Conservation (phyloP, 2,888 invertebrate genomes). For the Melieria crassipennis region DNA sequence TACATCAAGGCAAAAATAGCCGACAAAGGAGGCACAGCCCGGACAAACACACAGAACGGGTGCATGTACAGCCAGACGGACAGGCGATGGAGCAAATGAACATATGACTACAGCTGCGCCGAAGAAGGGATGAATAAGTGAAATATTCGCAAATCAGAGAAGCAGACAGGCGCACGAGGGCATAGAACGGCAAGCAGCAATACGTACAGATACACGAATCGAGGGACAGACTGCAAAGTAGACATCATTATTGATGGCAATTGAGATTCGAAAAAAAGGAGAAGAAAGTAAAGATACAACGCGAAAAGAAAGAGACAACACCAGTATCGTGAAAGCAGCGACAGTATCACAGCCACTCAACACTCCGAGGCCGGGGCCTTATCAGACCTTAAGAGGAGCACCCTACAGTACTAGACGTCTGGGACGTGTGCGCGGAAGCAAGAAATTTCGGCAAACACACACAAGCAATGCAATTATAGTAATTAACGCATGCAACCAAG, state of each 20-base stretch:
- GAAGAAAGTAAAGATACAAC: slow-evolving; percentile 2
- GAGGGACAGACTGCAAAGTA: slow-evolving; percentile 50
- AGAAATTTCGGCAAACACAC: slow-evolving; percentile 42
- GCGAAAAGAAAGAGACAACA: neutral
- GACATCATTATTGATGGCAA: slow-evolving; percentile 66
- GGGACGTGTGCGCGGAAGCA: neutral
- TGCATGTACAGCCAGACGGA: slow-evolving; percentile 14
- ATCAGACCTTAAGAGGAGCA: too few relatives aligned
- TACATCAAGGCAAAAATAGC: slow-evolving; percentile 61
- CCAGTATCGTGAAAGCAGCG: slow-evolving; percentile 4
- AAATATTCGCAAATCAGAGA: too few relatives aligned
- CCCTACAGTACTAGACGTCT: too few relatives aligned
- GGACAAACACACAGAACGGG: slow-evolving; percentile 17
- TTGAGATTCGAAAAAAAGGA: slow-evolving; percentile 46
- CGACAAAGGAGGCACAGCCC: slow-evolving; percentile 46
- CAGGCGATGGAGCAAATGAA: neutral
- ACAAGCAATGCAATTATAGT: slow-evolving; percentile 55
- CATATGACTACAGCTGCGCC: too few relatives aligned
- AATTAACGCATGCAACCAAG: slow-evolving; percentile 61
- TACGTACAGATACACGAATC: slow-evolving; percentile 43
- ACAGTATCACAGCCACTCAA: neutral
- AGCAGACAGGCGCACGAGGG: too few relatives aligned
- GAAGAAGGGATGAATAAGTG: too few relatives aligned
- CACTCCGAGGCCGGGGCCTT: too few relatives aligned
- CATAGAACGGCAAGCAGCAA: too few relatives aligned